Evolutionary conservation across 2,888 invertebrate species (phyloP).

Genomic region (Gymnocheta viridis): DNA sequence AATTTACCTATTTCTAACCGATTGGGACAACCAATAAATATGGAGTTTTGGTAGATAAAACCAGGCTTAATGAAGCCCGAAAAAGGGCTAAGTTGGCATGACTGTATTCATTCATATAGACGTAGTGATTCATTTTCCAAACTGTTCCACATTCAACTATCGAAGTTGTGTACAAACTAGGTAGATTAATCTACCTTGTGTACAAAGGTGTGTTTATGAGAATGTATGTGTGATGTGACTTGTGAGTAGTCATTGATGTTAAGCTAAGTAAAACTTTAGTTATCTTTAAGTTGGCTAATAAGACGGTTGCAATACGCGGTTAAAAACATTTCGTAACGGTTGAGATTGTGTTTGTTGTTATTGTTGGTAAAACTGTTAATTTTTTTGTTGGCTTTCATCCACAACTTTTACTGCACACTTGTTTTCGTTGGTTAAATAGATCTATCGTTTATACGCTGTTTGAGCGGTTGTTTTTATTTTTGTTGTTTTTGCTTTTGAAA

Average conservation of each 20-base stretch:
- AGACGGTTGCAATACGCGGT: slow-evolving; percentile 53
- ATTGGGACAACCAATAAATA: too few species aligned
- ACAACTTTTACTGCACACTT: slow-evolving; percentile 66
- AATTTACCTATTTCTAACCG: too few species aligned
- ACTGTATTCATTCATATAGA: slow-evolving; percentile 5
- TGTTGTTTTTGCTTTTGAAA: slow-evolving; percentile 24
- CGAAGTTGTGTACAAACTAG: neutral
- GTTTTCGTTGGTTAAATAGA: slow-evolving; percentile 47
- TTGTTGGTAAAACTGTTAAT: slow-evolving; percentile 52
- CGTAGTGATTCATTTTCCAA: slow-evolving; percentile 43
- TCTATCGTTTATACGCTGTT: slow-evolving; percentile 36
- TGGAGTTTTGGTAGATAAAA: too few species aligned
- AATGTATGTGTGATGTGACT: neutral
- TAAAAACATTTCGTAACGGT: slow-evolving; percentile 16
- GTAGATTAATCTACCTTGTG: too few species aligned
- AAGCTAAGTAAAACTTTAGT: slow-evolving; percentile 60
- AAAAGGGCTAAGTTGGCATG: too few species aligned
- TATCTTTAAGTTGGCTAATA: slow-evolving; percentile 59
- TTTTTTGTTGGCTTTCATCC: slow-evolving; percentile 49
- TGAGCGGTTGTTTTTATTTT: slow-evolving; percentile 35
- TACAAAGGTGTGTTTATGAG: neutral
- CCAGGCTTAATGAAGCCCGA: too few species aligned
- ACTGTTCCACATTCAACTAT: slow-evolving; percentile 25
- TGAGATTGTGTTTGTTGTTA: slow-evolving; percentile 7
- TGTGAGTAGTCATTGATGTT: slow-evolving; percentile 29